Base-by-base conservation (phyloP, 2,888 invertebrate species). In the Thysanoteuthis rhombus region DNA sequence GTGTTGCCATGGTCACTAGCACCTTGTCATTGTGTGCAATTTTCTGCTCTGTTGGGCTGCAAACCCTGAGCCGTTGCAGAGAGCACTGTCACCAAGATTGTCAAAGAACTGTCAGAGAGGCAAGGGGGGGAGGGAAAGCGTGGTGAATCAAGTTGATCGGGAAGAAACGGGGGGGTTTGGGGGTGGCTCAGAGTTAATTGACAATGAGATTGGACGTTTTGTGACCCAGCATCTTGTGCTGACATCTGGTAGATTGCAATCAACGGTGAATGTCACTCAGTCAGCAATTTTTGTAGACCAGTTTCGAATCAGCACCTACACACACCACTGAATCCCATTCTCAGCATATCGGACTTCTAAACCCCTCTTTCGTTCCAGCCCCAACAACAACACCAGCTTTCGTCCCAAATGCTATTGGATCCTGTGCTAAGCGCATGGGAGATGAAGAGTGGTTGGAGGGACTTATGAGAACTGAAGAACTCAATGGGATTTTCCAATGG, bases 41-140 rank as follows among this genome's bases (percentile, higher is more conserved):
- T 93, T 93, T 93, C 93, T 93, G 93, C 93, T 93, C 52, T 93
- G 93, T 39, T 93, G 45, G 47, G 52, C 52, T 47, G 38, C 47
- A 93, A 58, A 52, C 42, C 38, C 38, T 93, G 92, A 75, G 75
- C 75, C 75, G 36, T 75, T 2, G 75, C 75, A 75, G 75, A 75
- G 75, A 75, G n/a, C 75, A 75, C 75, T 75, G 75, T 75, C 75
- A 75, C 75, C 75, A 75, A 75, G n/a, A 75, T 75, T 75, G 75
- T 75, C 75, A 75, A 75, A 75, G 75, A 75, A 75, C 36, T 75
- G 75, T 75, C 75, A 75, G n/a, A 5, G n/a, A 16, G 75, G 75
- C 75, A 75, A 32, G 19, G n/a, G 32, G 58, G 10, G 58, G 32
- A 6, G 58, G 58, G 75, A 75, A 25, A 3, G 75, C n/a, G 10